Percentiles rank a stretch among this genome's conserved stretches.
Evolutionary conservation across 2,888 invertebrate genomes (phyloP).

Genomic region (Eudemis profundana): DNA sequence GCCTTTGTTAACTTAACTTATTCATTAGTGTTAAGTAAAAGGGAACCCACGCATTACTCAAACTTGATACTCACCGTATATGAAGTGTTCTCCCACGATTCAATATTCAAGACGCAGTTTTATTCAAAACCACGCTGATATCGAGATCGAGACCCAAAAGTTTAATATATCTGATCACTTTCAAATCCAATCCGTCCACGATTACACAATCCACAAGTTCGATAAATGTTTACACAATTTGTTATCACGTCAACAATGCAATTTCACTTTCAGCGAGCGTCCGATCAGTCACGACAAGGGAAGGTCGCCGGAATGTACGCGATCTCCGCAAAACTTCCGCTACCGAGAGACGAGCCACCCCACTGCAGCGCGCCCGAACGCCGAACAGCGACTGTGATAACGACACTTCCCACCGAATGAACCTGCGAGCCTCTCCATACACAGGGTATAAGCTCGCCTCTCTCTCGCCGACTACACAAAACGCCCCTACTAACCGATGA

Average conservation of each 20-base stretch:
- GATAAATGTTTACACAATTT: conserved; percentile 69
- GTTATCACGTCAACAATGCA: conserved; percentile 68
- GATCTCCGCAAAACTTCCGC: conserved; percentile 79
- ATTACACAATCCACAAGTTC: conserved; percentile 68
- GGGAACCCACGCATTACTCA: conserved; percentile 23
- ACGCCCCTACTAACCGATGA: conserved; percentile 53
- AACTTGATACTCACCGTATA: conserved; percentile 66
- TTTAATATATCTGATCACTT: conserved; percentile 58
- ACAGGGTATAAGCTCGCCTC: conserved; percentile 74
- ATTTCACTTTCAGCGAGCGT: conserved; percentile 76
- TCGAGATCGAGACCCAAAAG: conserved; percentile 70
- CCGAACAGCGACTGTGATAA: conserved; percentile 84
- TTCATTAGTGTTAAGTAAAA: conserved; percentile 31
- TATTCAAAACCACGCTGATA: conserved; percentile 79
- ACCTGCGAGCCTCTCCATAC: conserved; percentile 77
- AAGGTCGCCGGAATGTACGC: conserved; percentile 64
- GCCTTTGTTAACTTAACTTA: conserved; percentile 40
- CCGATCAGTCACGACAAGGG: conserved; percentile 68
- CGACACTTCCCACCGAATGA: conserved; percentile 77
- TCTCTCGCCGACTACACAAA: conserved; percentile 69
- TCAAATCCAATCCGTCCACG: conserved; percentile 63
- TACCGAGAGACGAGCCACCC: conserved; percentile 45
- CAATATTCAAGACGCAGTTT: conserved; percentile 81
- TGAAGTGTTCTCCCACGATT: conserved; percentile 60
- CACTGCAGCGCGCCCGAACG: conserved; percentile 72